Conservation (phyloP, 2,113 vertebrate species). For the Aegotheles bennettii region DNA sequence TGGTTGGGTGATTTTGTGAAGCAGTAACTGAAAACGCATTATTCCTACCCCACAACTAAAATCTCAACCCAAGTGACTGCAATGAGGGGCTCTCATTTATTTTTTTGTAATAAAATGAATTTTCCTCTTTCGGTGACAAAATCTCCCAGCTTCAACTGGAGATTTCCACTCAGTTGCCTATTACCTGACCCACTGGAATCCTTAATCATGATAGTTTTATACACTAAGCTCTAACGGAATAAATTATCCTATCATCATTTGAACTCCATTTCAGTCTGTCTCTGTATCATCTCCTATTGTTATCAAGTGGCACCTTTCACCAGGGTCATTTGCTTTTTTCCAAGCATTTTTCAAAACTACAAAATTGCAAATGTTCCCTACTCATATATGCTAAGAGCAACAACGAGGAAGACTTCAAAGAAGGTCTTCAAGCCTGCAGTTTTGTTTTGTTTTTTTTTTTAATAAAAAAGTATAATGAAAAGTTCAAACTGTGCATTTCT, state of each 20-base stretch:
- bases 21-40: neutral
- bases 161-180: neutral
- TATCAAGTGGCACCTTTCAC: neutral
- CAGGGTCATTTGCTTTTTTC: neutral
- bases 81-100: neutral
- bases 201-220: neutral
- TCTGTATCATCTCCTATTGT: neutral
- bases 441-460: neutral
- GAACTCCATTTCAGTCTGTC: neutral
- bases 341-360: neutral
- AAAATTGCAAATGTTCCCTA: neutral
- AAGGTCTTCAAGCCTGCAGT: neutral
- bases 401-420: neutral
- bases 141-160: neutral
- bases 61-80: neutral
- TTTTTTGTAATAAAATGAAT: too few relatives aligned
- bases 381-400: neutral
- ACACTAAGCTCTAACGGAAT: neutral
- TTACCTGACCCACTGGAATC: neutral
- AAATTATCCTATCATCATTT: neutral
- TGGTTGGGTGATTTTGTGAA: neutral
- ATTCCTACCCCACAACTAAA: neutral
- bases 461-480: neutral
- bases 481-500: neutral
- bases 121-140: neutral